Conservation (phyloP, 2,113 vertebrate species). For the Donacobius atricapilla region DNA sequence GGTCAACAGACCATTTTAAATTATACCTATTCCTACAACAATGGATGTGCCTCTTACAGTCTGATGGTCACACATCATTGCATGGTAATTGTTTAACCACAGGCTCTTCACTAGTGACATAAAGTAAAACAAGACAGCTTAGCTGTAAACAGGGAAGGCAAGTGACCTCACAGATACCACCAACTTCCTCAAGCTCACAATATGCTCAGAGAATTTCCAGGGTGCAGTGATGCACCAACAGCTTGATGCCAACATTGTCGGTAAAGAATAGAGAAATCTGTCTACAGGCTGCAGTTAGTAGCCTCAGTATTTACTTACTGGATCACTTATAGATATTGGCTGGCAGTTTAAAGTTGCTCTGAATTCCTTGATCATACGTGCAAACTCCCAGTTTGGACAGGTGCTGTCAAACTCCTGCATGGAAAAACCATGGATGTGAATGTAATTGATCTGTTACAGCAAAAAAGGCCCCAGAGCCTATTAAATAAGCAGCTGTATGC, state of each 20-base stretch:
- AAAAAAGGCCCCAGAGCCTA: neutral
- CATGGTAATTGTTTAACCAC: neutral
- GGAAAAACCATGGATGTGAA: neutral
- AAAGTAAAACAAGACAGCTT: neutral
- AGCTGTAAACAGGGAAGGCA: neutral
- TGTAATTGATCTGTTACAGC: neutral
- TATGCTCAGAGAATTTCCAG: neutral
- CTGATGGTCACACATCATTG: neutral
- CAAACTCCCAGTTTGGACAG: constrained; percentile 91
- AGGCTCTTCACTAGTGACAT: neutral
- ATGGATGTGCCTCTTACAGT: neutral
- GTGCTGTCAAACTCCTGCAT: constrained; percentile 81
- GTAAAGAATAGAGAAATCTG: neutral
- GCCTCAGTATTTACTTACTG: constrained; percentile 72
- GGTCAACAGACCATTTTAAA: neutral
- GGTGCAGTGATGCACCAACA: neutral
- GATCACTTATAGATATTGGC: constrained; percentile 76
- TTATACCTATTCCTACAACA: neutral
- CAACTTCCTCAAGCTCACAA: neutral
- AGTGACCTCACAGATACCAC: neutral
- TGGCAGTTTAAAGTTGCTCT: constrained; percentile 82
- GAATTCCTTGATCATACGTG: constrained; percentile 91
- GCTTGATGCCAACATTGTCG: neutral
- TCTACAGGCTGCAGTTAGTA: neutral
- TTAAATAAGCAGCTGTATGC: neutral